A percentile compares a stretch with the other conserved stretches of the same genome.
Evolutionary conservation across 2,113 vertebrate genomes (phyloP).

Genomic region (Oreochromis aureus): DNA sequence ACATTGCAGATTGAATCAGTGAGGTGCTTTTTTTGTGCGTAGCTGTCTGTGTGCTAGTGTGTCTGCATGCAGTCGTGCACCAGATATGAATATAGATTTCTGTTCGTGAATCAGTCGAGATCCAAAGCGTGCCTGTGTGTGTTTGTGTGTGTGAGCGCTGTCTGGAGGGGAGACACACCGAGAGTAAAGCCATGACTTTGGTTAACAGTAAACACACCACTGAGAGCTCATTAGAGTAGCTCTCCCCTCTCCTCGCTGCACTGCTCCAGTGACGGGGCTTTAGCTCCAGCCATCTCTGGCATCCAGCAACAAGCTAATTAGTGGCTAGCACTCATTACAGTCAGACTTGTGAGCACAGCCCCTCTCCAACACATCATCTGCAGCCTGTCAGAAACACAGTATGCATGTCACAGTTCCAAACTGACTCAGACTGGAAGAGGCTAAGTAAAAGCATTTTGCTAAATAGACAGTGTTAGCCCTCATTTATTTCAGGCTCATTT

Average conservation of each 20-base stretch:
- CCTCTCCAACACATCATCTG: conserved; percentile 50
- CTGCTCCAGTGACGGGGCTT: conserved; percentile 49
- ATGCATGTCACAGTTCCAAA: conserved; percentile 17
- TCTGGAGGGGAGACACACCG: not conserved
- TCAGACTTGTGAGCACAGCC: conserved; percentile 30
- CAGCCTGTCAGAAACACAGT: conserved; percentile 52
- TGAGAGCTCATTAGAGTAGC: conserved; percentile 68
- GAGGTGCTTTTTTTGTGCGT: not conserved
- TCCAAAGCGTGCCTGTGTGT: not conserved
- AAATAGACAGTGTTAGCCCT: conserved; percentile 25
- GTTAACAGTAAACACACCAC: conserved; percentile 69
- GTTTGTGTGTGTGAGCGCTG: not conserved
- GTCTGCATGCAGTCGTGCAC: not conserved
- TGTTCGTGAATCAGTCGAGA: not conserved
- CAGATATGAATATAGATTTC: conserved; percentile 29
- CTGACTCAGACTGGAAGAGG: conserved; percentile 23
- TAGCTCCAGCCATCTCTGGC: conserved; percentile 54
- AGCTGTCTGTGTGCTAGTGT: not conserved
- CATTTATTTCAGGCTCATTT: conserved; percentile 16
- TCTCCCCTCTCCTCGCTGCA: conserved; percentile 35
- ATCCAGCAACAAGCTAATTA: conserved; percentile 66
- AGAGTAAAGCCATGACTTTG: conserved; percentile 60
- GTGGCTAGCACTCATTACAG: conserved; percentile 60
- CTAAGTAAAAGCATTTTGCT: conserved; percentile 17
- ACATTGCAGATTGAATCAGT: conserved; percentile 22